A percentile compares a stretch with the other conserved stretches of the same genome.
Conservation (phyloP, 2,888 invertebrate genomes). For the Tortricodes alternella region DNA sequence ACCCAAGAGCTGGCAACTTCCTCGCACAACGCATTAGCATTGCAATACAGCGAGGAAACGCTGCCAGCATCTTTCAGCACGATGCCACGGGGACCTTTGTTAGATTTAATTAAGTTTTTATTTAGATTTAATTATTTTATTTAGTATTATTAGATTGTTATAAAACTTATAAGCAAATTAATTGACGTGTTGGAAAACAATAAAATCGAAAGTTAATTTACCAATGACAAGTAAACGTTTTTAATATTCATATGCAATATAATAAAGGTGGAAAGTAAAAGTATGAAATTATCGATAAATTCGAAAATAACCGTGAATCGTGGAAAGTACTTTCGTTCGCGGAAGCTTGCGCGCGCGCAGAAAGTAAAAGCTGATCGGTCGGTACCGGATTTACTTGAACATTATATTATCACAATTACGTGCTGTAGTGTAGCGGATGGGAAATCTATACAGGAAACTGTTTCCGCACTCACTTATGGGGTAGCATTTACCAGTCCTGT, state of each 20-base stretch:
- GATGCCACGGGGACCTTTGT: no score
- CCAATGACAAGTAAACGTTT: neutral
- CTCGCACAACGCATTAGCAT: no score
- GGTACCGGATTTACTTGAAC: constrained; percentile 57
- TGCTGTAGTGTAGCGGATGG: constrained; percentile 35
- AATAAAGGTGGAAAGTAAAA: constrained; percentile 21
- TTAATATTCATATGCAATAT: constrained; percentile 7
- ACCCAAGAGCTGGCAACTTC: no score
- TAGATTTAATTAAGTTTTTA: no score
- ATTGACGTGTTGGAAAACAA: neutral
- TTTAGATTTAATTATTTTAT: no score
- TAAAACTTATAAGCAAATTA: neutral
- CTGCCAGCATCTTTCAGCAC: no score
- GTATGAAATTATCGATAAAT: constrained; percentile 42
- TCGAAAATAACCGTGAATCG: constrained; percentile 36
- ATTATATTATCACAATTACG: constrained; percentile 39
- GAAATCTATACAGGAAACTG: constrained; percentile 30
- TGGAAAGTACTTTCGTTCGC: constrained; percentile 69
- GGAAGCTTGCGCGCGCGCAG: constrained; percentile 64
- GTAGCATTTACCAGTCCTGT: no score
- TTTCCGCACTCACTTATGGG: constrained; percentile 19
- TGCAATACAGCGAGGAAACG: no score
- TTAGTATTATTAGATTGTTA: no score
- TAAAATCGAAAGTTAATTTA: constrained; percentile 7
- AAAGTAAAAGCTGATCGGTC: constrained; percentile 76